A percentile compares a stretch with the other conserved stretches of the same genome.
Evolutionary conservation across 2,113 vertebrate species (phyloP).

Genomic region (Oncorhynchus masou): DNA sequence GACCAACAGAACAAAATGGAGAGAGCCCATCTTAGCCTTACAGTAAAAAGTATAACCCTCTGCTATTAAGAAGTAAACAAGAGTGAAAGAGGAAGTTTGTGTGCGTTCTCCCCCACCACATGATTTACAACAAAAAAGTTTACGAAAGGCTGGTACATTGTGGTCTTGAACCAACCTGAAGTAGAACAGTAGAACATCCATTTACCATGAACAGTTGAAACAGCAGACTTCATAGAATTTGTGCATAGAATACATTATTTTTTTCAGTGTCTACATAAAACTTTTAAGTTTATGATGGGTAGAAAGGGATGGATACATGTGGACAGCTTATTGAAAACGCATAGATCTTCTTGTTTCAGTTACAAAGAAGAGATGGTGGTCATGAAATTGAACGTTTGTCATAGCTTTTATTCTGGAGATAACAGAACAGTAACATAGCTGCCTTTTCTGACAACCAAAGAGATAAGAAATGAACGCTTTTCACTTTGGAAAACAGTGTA

Average conservation of each 20-base stretch:
- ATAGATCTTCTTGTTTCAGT: no score
- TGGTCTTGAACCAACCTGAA: background rate
- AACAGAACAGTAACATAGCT: background rate
- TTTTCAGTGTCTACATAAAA: no score
- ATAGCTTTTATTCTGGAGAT: background rate
- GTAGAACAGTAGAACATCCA: background rate
- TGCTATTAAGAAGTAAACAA: background rate
- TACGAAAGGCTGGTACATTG: no score
- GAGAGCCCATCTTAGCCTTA: no score
- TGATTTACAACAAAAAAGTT: background rate
- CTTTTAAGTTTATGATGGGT: no score
- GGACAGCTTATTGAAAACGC: no score
- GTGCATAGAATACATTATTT: no score
- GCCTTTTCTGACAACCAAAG: background rate
- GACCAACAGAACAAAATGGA: no score
- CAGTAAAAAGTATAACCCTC: no score
- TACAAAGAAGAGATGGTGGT: no score
- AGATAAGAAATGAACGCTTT: background rate
- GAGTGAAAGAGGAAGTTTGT: conserved; percentile 1
- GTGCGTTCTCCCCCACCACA: background rate
- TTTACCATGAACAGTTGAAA: background rate
- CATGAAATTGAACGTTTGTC: background rate
- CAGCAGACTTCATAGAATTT: no score
- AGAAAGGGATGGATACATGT: no score
- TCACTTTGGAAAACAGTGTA: conserved; percentile 1